Evolutionary conservation across 2,113 vertebrate genomes (phyloP).

Genomic region (Melanostigma gelatinosum): DNA sequence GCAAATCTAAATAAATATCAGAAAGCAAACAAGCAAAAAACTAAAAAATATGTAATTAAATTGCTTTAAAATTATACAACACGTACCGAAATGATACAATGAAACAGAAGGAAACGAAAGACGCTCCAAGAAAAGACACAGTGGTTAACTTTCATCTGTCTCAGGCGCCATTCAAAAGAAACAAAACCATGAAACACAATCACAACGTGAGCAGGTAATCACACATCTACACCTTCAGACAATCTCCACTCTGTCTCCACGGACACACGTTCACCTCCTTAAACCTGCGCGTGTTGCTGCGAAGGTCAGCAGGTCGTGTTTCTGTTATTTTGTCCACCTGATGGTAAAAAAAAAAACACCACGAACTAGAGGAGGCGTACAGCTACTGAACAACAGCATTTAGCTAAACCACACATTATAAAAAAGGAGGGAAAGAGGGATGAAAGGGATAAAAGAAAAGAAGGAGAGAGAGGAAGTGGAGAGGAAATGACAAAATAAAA

Average conservation of each 20-base stretch:
- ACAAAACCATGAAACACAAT: too few relatives aligned
- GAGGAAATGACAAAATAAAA: constrained; percentile 11
- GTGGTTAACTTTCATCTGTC: too few relatives aligned
- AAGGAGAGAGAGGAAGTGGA: not conserved
- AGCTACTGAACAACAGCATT: not conserved
- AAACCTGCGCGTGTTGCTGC: not conserved
- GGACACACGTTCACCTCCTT: not conserved
- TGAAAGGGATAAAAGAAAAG: not conserved
- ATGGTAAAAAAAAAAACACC: not conserved
- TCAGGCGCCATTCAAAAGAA: too few relatives aligned
- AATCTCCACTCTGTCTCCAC: not conserved
- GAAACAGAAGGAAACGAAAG: too few relatives aligned
- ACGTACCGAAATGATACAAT: too few relatives aligned
- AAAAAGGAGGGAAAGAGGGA: not conserved
- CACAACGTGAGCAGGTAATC: too few relatives aligned
- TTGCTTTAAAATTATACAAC: too few relatives aligned
- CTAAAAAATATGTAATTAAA: too few relatives aligned
- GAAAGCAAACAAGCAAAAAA: too few relatives aligned
- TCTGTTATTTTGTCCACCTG: not conserved
- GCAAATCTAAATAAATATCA: too few relatives aligned
- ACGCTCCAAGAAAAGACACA: too few relatives aligned
- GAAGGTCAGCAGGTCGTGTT: not conserved
- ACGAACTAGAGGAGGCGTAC: not conserved
- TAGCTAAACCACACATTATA: not conserved
- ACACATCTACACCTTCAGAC: too few relatives aligned